Conservation (phyloP, 2,113 vertebrate genomes). For the Lampris megalopsis region DNA sequence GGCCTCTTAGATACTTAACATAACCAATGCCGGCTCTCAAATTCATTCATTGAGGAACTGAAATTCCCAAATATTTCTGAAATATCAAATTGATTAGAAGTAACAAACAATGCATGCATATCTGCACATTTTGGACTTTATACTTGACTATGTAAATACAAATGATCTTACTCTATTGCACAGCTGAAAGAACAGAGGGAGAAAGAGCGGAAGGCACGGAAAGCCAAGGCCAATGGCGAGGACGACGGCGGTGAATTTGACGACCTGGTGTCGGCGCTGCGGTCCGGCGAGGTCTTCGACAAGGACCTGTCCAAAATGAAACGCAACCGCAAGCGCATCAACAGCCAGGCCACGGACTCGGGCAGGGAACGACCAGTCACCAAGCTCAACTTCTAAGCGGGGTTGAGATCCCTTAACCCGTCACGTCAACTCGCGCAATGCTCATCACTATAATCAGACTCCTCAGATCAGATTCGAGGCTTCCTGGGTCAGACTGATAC, state of each 20-base stretch:
- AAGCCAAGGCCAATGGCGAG: constrained; percentile 94
- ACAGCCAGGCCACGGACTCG: constrained; percentile 89
- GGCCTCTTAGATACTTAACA: no score
- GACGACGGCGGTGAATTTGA: constrained; percentile 97
- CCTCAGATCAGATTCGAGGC: constrained; percentile 4
- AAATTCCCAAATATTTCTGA: no score
- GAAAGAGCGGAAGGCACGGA: constrained; percentile 90
- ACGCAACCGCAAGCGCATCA: constrained; percentile 94
- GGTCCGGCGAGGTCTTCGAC: constrained; percentile 97
- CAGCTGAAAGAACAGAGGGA: constrained; percentile 98
- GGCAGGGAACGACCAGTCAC: constrained; percentile 93
- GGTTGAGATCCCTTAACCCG: background rate
- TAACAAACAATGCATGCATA: no score
- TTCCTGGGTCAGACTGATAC: constrained; percentile 47
- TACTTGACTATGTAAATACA: background rate
- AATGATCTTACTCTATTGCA: background rate
- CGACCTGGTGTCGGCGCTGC: constrained; percentile 94
- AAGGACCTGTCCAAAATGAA: constrained; percentile 99
- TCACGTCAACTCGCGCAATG: background rate
- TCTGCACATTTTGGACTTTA: no score
- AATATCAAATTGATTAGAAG: no score
- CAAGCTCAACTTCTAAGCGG: constrained; percentile 93
- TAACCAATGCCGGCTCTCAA: no score
- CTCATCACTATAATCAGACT: background rate
- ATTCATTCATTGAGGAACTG: no score